Conservation (phyloP, 2,113 vertebrate genomes). For the Pristiophorus japonicus region DNA sequence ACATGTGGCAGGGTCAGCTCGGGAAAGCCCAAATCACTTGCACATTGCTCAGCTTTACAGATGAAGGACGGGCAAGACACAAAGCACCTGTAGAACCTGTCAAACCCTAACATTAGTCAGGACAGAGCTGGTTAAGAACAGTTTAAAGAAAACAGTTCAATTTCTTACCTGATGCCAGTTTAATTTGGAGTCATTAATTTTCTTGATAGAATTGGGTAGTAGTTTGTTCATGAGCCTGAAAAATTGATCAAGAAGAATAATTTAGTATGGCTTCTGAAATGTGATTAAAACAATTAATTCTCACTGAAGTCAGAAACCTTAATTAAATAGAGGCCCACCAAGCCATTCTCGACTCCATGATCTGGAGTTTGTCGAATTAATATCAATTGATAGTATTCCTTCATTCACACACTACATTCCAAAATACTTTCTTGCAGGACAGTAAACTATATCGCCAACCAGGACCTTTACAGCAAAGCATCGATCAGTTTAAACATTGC, state of each 20-base stretch:
- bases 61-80: neutral
- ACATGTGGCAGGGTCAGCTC: neutral
- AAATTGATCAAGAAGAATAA: slow-evolving; percentile 26
- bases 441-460: neutral
- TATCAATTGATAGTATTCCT: neutral
- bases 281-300: neutral
- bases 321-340: neutral
- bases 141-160: neutral
- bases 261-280: too few relatives aligned
- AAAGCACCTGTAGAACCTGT: neutral
- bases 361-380: neutral
- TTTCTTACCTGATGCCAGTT: slow-evolving; percentile 93
- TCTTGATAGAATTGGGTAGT: slow-evolving; percentile 82
- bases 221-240: slow-evolving; percentile 88
- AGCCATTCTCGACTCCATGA: neutral
- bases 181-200: slow-evolving; percentile 84
- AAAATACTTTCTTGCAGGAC: neutral
- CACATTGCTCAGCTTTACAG: neutral
- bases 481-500: neutral
- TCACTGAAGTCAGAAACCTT: neutral
- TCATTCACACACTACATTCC: neutral
- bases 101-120: neutral
- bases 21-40: neutral
- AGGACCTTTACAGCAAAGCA: neutral
- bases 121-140: neutral